A percentile compares a stretch with the other conserved stretches of the same genome.
Conservation (phyloP, 1,140 invertebrate genomes). For the Orussus abietinus region DNA sequence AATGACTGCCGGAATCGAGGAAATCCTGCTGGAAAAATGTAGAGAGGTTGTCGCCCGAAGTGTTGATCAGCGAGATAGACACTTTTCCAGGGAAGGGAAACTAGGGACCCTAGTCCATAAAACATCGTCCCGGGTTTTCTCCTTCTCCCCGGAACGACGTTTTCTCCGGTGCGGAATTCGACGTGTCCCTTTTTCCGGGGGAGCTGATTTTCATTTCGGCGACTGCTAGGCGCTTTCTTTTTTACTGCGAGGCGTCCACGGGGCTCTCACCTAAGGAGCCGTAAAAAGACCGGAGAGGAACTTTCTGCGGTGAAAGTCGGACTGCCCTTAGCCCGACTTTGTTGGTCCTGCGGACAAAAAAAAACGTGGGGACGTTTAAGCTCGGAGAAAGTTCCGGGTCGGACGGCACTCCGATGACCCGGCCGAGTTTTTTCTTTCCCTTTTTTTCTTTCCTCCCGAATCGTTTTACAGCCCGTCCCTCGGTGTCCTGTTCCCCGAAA, state of each 20-base stretch:
- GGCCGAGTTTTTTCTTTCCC: conserved; percentile 7
- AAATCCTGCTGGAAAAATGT: no score
- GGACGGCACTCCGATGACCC: neutral
- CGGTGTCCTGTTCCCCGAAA: no score
- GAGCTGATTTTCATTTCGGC: conserved; percentile 24
- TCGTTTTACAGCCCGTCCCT: no score
- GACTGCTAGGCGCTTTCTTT: conserved; percentile 8
- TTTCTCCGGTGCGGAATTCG: neutral
- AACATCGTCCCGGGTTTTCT: neutral
- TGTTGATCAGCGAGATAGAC: no score
- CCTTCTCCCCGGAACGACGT: neutral
- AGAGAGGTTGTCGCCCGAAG: no score
- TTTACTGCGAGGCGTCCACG: conserved; percentile 12
- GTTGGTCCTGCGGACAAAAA: conserved; percentile 15
- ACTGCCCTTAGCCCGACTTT: conserved; percentile 9
- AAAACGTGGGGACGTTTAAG: conserved; percentile 6
- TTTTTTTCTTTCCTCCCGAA: conserved; percentile 10
- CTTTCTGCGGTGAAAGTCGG: conserved; percentile 39
- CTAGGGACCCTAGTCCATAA: no score
- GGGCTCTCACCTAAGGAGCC: conserved; percentile 17
- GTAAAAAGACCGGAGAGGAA: conserved; percentile 23
- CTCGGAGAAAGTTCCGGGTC: conserved; percentile 26
- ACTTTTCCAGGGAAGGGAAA: no score
- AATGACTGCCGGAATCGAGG: no score
- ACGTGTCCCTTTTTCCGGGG: conserved; percentile 31